Evolutionary conservation across 2,888 invertebrate species (phyloP), one percentile per base, ranked within the genome.

Genomic region (Eupithecia insigniata): DNA sequence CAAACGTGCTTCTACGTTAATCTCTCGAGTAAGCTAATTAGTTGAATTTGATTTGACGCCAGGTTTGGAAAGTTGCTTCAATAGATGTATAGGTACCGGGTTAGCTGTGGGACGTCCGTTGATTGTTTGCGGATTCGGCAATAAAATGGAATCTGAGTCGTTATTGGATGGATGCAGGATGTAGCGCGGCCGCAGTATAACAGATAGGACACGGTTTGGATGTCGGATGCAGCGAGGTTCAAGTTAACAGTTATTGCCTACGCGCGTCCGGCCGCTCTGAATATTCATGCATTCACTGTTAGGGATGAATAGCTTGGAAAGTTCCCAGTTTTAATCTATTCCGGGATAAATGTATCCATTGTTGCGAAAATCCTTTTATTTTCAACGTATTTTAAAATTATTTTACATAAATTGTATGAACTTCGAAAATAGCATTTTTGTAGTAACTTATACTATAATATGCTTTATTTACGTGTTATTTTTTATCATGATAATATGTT

Each of bases 171-270:
- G 67, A 58, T 62, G 67, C 71, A 22, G 68, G 68, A 70, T 67
- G 55, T 69, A 58, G 58, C 70, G 62, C 43, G 36, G 72, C 70
- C 73, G 62, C 75, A 72, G 81, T 81, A 85, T 84, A 87, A 83
- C 82, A 82, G 82, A 84, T 81, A 79, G 83, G 81, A 84, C 83
- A 85, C 80, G 81, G 82, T 82, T 81, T 77, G 76, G 77, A 74
- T 82, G 82, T 77, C 78, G 78, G 76, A 77, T 84, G 85, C 83
- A 87, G 84, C 86, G 84, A 82, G 85, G 85, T 83, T 83, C 87
- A 85, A 90, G 90, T 90, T 92, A 91, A 91, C 92, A 90, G 90
- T 90, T 90, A 92, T 90, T 89, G 87, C 89, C 85, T 86, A 88
- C 83, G 83, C 84, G 84, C 84, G 84, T 84, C 81, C 85, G 88